A percentile compares a stretch with the other conserved stretches of the same genome.
Conservation (phyloP, 2,888 invertebrate genomes). For the Drosophila setosimentum region DNA sequence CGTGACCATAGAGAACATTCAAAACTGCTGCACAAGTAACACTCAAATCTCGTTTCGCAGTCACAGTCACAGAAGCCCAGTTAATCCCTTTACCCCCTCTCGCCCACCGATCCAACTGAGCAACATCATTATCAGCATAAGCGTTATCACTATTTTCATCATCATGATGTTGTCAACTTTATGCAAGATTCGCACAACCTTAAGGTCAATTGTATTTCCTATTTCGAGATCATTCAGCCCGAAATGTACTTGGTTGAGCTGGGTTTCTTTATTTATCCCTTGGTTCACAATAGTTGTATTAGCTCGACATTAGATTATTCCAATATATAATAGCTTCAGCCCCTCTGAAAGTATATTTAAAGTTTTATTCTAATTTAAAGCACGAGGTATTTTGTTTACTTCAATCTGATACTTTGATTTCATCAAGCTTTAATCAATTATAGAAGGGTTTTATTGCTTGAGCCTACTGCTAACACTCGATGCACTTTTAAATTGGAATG, state of each 20-base stretch:
- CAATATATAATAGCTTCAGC: neutral
- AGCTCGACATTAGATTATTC: neutral
- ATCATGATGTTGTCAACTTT: constrained; percentile 20
- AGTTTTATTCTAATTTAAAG: too few relatives aligned
- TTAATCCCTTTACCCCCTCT: neutral
- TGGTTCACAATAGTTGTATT: neutral
- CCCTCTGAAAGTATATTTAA: neutral
- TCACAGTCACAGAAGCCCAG: constrained; percentile 41
- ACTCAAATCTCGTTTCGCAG: constrained; percentile 76
- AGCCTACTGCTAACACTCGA: neutral
- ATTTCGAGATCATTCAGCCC: constrained; percentile 19
- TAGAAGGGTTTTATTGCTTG: neutral
- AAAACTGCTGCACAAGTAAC: constrained; percentile 76
- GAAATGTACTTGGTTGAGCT: neutral
- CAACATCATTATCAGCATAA: constrained; percentile 26
- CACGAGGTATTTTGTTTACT: neutral
- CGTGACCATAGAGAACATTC: constrained; percentile 76
- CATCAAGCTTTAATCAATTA: neutral
- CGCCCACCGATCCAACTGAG: constrained; percentile 1
- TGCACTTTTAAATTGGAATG: neutral
- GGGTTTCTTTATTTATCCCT: neutral
- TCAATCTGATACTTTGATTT: neutral
- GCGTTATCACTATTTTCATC: constrained; percentile 12
- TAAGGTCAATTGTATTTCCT: constrained; percentile 20
- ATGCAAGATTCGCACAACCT: constrained; percentile 36